Evolutionary conservation across 2,888 invertebrate species (phyloP).

Genomic region (Cryptocephalus moraei): DNA sequence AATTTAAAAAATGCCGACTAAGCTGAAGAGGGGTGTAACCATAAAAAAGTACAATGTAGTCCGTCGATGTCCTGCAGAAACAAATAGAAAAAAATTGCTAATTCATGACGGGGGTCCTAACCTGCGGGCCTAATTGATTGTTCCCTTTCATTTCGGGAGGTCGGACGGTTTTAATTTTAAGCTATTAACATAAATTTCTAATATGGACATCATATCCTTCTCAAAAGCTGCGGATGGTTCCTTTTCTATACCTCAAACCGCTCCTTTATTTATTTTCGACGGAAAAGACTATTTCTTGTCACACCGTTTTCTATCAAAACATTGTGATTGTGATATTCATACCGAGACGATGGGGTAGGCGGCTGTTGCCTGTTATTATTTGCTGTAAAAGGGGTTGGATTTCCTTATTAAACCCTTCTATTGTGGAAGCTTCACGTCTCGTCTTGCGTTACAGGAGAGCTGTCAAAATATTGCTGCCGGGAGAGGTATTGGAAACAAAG

Average conservation of each 20-base stretch:
- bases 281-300: too few relatives aligned
- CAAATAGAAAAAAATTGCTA: constrained; percentile 12
- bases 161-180: too few relatives aligned
- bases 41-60: constrained; percentile 7
- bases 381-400: constrained; percentile 1
- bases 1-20: constrained; percentile 11
- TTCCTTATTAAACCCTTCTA: constrained; percentile 5
- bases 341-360: background rate
- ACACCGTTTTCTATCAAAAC: background rate
- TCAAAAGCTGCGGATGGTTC: too few relatives aligned
- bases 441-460: background rate
- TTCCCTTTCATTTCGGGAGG: too few relatives aligned
- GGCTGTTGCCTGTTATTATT: background rate
- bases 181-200: too few relatives aligned
- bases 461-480: background rate
- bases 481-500: too few relatives aligned
- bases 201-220: too few relatives aligned
- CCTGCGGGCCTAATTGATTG: too few relatives aligned
- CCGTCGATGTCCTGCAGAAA: constrained; percentile 5
- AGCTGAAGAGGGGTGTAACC: constrained; percentile 10
- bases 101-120: constrained; percentile 6
- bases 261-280: too few relatives aligned
- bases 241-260: too few relatives aligned
- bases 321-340: background rate
- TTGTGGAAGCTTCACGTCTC: constrained; percentile 1